Conservation (phyloP, 2,113 vertebrate genomes). For the Proterorhinus semilunaris region DNA sequence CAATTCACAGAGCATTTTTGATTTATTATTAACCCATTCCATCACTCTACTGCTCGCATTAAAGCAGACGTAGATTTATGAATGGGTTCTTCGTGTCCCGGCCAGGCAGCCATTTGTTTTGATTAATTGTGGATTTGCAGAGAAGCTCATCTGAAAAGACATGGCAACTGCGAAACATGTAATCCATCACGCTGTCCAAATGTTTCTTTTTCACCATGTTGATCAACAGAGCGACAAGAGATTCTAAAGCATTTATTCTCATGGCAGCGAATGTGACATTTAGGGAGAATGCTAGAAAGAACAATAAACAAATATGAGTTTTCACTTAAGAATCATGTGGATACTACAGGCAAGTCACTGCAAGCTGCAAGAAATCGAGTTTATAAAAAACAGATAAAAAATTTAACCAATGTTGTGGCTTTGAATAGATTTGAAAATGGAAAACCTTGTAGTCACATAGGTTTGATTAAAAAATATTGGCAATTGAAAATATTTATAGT, state of each 20-base stretch:
- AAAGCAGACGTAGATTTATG: slow-evolving; percentile 5
- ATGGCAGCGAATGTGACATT: background rate
- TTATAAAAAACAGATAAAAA: too few relatives aligned
- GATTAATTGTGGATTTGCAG: slow-evolving; percentile 13
- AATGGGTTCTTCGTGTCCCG: background rate
- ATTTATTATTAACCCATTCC: background rate
- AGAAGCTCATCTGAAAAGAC: slow-evolving; percentile 3
- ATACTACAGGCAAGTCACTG: too few relatives aligned
- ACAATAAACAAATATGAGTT: background rate
- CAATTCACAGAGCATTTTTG: background rate
- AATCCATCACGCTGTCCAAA: slow-evolving; percentile 1
- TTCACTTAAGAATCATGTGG: background rate
- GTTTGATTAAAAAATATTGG: too few relatives aligned
- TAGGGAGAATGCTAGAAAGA: background rate
- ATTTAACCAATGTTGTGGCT: too few relatives aligned
- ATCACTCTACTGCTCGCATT: background rate
- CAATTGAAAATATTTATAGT: too few relatives aligned
- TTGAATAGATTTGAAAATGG: too few relatives aligned
- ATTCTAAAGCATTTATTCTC: background rate
- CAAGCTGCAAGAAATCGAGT: too few relatives aligned
- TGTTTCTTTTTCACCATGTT: background rate
- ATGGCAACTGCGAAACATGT: background rate
- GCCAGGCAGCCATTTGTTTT: slow-evolving; percentile 9
- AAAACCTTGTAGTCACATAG: too few relatives aligned
- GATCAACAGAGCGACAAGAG: slow-evolving; percentile 1